Percentiles rank a stretch among this genome's conserved stretches.
Evolutionary conservation across 2,888 invertebrate species (phyloP).

Genomic region (Trissolcus brochymenae): DNA sequence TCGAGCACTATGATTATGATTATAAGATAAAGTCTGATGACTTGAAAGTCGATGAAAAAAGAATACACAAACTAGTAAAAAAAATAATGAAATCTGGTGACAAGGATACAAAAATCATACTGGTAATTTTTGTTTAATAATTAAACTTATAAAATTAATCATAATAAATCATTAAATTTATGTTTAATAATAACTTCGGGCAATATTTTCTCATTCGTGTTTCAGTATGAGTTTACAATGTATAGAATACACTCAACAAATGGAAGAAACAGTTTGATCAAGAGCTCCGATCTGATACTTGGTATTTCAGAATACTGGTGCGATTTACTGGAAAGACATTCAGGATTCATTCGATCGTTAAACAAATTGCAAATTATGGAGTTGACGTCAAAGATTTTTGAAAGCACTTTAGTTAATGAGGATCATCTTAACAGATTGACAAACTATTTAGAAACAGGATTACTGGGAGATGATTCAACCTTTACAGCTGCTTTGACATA

Average conservation of each 20-base stretch:
- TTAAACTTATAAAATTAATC: neutral
- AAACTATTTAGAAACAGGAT: constrained; percentile 1
- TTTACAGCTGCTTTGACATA: constrained; percentile 25
- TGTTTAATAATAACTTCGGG: neutral
- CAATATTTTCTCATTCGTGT: neutral
- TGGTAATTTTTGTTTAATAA: constrained; percentile 61
- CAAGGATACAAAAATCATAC: constrained; percentile 58
- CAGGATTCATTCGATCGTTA: constrained; percentile 3
- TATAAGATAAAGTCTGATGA: constrained; percentile 40
- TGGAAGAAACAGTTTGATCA: neutral
- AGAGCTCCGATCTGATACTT: constrained; percentile 1
- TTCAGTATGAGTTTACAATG: constrained; percentile 28
- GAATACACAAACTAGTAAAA: constrained; percentile 58
- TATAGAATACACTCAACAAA: neutral
- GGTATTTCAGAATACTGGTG: constrained; percentile 12
- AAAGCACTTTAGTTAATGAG: constrained; percentile 8
- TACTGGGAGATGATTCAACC: constrained; percentile 13
- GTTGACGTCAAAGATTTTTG: constrained; percentile 15
- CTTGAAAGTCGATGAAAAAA: constrained; percentile 61
- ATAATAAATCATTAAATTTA: neutral
- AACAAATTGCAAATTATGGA: constrained; percentile 22
- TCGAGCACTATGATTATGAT: constrained; percentile 65
- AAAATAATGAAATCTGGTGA: constrained; percentile 60
- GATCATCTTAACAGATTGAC: constrained; percentile 2
- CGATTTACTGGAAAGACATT: constrained; percentile 13